Evolutionary conservation across 1,140 invertebrate genomes (phyloP), one percentile per base, ranked within the genome.

Genomic region (Apis dorsata): DNA sequence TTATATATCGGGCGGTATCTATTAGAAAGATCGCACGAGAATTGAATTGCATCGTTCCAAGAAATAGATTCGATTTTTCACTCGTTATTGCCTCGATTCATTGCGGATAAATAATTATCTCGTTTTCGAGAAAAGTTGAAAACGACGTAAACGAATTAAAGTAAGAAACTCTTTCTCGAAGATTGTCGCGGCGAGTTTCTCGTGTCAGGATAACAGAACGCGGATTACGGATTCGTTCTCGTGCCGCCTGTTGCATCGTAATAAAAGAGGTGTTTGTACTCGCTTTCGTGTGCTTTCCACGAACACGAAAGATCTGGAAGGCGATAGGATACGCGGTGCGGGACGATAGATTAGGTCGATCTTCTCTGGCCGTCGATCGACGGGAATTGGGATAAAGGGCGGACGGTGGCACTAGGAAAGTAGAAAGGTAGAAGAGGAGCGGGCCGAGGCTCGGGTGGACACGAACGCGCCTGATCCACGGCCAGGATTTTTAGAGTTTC

Each of bases 351-450:
- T 21, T 60, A 4, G 44, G 28, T 65, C 63, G 73, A 84, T 87
- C 76, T 69, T n/a, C 8, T 28, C 3, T 44, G 44, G 60, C 63
- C 49, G 59, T 71, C 17, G 74, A 85, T 90, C 90, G 90, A 89
- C 88, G 63, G 87, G 88, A 91, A 88, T 90, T 90, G 92, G 92
- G 92, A 93, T 93, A 92, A 93, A 90, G 88, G 91, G 90, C 90
- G 90, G 89, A 88, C 87, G 78, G 65, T 72, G 75, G 49, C 88
- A 93, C 89, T 90, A 92, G 92, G 92, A 87, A 44, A 44, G 34
- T 86, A 86, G 69, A 72, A 82, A 90, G 89, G 87, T 88, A 74
- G 75, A 51, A 3, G 34, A 44, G 34, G 4, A 44, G 34, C 5
- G 34, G 34, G 34, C 34, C 34, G 34, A 44, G 34, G 34, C 34